phyloP scores from a whole-genome alignment of 2,888 invertebrate species.

The Diloba caeruleocephala region DNA sequence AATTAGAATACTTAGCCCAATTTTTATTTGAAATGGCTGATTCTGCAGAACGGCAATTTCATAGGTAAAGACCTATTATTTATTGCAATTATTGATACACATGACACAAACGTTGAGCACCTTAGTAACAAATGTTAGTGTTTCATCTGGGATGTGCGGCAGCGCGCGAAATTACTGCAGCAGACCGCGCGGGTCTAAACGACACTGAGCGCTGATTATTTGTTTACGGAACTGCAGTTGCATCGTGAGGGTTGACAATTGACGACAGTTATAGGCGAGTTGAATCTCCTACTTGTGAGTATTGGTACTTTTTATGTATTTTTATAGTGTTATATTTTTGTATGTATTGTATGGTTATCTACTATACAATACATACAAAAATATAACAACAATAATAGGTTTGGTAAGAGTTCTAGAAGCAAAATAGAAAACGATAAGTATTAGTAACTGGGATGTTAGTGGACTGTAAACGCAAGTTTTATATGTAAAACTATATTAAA shows the following conservation, averaged over 20 bases:
- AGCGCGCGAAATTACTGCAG: constrained; percentile 50
- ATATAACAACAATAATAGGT: no score
- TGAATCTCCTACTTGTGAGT: constrained; percentile 17
- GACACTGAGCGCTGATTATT: constrained; percentile 27
- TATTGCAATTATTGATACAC: not conserved
- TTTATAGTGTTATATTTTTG: not conserved
- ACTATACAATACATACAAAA: no score
- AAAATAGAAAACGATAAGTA: no score
- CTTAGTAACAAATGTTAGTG: constrained; percentile 33
- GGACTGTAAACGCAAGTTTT: no score
- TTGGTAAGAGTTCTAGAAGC: no score
- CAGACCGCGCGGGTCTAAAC: constrained; percentile 13
- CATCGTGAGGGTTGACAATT: constrained; percentile 30
- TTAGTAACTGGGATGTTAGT: no score
- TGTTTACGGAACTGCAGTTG: constrained; percentile 18
- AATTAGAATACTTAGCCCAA: no score
- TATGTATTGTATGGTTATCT: not conserved
- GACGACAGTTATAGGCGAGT: constrained; percentile 7
- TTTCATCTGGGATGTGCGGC: constrained; percentile 49
- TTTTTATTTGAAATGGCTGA: no score
- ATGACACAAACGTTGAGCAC: constrained; percentile 13
- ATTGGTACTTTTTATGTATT: not conserved
- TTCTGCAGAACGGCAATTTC: no score
- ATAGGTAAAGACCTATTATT: not conserved
- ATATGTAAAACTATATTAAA: no score